phyloP scores from a whole-genome alignment of 1,140 invertebrate species.

The Aphaenogaster ashmeadi region DNA sequence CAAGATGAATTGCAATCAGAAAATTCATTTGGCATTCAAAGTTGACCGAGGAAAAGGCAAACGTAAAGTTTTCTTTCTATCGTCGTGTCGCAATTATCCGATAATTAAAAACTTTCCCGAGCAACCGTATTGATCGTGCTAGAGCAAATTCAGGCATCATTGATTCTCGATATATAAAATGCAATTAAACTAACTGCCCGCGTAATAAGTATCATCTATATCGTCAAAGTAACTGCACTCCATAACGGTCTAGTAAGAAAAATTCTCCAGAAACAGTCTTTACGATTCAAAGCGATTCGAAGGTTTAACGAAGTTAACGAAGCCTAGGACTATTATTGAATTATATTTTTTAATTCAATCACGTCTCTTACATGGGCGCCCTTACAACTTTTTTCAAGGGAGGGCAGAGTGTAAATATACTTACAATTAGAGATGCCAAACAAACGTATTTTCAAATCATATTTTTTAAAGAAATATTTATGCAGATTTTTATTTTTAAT shows the following conservation, averaged over 20 bases:
- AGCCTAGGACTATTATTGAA: neutral
- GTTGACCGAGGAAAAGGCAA: slow-evolving; percentile 9
- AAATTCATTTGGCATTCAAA: slow-evolving; percentile 36
- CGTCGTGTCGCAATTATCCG: slow-evolving; percentile 38
- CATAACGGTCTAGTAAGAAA: slow-evolving; percentile 5
- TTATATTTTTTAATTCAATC: slow-evolving; percentile 1
- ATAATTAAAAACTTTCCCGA: slow-evolving; percentile 71
- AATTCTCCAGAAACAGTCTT: slow-evolving; percentile 10
- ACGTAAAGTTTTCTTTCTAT: slow-evolving; percentile 37
- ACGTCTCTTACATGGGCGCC: neutral
- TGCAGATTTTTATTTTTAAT: too few relatives aligned
- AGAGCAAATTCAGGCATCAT: slow-evolving; percentile 40
- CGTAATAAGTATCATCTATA: slow-evolving; percentile 51
- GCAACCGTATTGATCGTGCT: slow-evolving; percentile 16
- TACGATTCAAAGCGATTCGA: neutral
- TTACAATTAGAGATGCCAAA: too few relatives aligned
- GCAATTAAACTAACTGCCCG: slow-evolving; percentile 19
- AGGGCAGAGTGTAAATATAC: too few relatives aligned
- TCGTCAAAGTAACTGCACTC: slow-evolving; percentile 15
- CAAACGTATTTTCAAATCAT: too few relatives aligned
- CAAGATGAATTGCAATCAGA: neutral
- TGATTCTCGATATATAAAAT: slow-evolving; percentile 37
- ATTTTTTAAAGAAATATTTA: too few relatives aligned
- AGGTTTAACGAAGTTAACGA: neutral
- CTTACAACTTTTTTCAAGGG: too few relatives aligned